Evolutionary conservation across 2,888 invertebrate species (phyloP).

Genomic region (Bombyx huttoni): DNA sequence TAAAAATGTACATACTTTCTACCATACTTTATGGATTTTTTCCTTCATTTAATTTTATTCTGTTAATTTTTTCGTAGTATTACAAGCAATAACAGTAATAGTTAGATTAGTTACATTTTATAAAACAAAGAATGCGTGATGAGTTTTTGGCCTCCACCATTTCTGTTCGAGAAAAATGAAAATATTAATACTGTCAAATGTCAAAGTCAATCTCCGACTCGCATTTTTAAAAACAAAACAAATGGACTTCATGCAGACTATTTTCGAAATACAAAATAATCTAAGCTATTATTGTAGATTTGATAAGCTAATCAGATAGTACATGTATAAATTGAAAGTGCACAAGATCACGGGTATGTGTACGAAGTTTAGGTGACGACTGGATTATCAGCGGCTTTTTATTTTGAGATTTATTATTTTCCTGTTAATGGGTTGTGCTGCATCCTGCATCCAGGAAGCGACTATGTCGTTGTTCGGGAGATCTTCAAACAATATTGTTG

Average conservation of each 20-base stretch:
- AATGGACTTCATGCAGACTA: neutral
- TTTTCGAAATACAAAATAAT: neutral
- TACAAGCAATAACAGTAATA: no score
- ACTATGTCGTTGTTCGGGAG: slow-evolving; percentile 60
- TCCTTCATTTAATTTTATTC: no score
- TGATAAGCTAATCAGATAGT: slow-evolving; percentile 2
- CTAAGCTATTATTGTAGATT: neutral
- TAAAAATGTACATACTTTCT: no score
- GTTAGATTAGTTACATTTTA: no score
- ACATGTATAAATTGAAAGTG: neutral
- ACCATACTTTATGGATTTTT: no score
- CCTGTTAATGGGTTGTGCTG: slow-evolving; percentile 56
- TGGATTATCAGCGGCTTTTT: neutral
- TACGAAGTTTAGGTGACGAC: slow-evolving; percentile 24
- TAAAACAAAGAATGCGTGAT: no score
- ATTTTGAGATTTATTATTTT: neutral
- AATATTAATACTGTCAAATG: no score
- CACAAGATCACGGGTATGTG: slow-evolving; percentile 18
- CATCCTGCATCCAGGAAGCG: slow-evolving; percentile 46
- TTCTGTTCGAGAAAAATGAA: no score
- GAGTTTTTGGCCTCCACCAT: no score
- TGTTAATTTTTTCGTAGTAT: no score
- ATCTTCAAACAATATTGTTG: slow-evolving; percentile 26
- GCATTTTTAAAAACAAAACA: neutral
- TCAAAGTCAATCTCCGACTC: neutral